A percentile compares a stretch with the other conserved stretches of the same genome.
These are phyloP conservation scores for Platycheirus rosarum DNA, from an alignment of 2,888 invertebrate species.

Conservation along the genomic window DNA sequence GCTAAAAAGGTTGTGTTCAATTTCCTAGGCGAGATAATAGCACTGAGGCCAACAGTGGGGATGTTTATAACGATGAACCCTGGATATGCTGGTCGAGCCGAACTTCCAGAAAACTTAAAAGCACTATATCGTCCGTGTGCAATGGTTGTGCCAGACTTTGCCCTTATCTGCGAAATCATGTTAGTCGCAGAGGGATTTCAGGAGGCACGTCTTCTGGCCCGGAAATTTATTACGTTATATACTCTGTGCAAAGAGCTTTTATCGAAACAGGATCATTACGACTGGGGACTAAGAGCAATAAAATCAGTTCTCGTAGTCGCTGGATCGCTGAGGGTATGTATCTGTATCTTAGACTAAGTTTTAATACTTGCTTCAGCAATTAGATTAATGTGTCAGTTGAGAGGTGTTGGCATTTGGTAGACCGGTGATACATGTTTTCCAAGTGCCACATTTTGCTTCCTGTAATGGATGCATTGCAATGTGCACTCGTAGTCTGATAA, in stretches of 20 bases:
- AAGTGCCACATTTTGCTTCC: neutral
- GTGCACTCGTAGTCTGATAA: neutral
- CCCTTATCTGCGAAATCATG: constrained; percentile 98
- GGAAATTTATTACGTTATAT: constrained; percentile 97
- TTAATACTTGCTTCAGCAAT: constrained; percentile 2
- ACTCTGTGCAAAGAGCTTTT: constrained; percentile 94
- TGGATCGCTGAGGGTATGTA: constrained; percentile 90
- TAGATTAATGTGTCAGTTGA: constrained; percentile 10
- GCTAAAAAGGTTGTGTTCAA: constrained; percentile 90
- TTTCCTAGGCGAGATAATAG: constrained; percentile 92
- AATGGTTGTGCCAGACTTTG: constrained; percentile 98
- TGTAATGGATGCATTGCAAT: neutral
- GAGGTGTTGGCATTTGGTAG: neutral
- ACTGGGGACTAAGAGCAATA: constrained; percentile 97
- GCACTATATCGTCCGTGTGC: constrained; percentile 93
- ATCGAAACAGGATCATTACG: constrained; percentile 98
- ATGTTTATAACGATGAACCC: constrained; percentile 99
- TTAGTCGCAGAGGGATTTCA: constrained; percentile 97
- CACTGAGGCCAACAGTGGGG: constrained; percentile 90
- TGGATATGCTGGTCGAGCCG: constrained; percentile 96
- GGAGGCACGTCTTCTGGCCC: constrained; percentile 93
- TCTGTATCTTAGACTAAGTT: neutral
- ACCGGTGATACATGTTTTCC: neutral
- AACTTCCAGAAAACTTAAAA: constrained; percentile 92
- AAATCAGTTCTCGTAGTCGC: constrained; percentile 98